Base-by-base conservation (phyloP, 1,140 invertebrate species). In the Propsilocerus akamusi region DNA sequence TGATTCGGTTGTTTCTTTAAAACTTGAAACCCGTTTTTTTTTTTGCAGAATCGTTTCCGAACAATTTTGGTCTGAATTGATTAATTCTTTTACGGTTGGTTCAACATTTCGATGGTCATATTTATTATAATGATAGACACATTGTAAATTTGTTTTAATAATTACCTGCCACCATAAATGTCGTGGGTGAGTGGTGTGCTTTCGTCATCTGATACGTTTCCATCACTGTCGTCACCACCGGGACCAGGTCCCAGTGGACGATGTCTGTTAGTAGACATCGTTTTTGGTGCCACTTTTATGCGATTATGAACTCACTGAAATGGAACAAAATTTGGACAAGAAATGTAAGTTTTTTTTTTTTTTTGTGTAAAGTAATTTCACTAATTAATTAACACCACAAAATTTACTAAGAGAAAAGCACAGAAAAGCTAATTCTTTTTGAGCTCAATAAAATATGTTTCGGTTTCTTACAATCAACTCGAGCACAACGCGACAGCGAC, bases 161-260 rank as follows among this genome's bases (percentile, higher is more conserved):
- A 69, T 69, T 74, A 91, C 87, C 86, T 88, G 66, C 83, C 86
- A 53, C 80, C 81, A 59, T 90, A 89, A 55, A 86, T 84, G 60
- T 88, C 83, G 58, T 82, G 77, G 49, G 80, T 80, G 56, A 89
- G 72, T 41, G 86, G 86, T 46, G 81, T 77, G 53, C 81, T 82
- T 65, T 89, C 86, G 59, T 88, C 86, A 59, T 89, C 86, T 8
- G 82, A 83, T 58, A 80, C 79, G 63, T 86, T 83, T 57, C 84
- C 81, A 55, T 77, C 73, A 54, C 72, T 74, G 55, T 74, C 72
- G 46, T 65, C 71, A 32, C 73, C 74, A 53, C 75, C 72, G 56
- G 75, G 71, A 53, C 72, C 78, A 41, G 72, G 74, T 41, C 74
- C 68, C 56, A 76, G 71, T 63, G 73, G 63, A 50, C 63, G 63